Evolutionary conservation across 2,888 invertebrate genomes (phyloP).

Genomic region (Sicus ferrugineus): DNA sequence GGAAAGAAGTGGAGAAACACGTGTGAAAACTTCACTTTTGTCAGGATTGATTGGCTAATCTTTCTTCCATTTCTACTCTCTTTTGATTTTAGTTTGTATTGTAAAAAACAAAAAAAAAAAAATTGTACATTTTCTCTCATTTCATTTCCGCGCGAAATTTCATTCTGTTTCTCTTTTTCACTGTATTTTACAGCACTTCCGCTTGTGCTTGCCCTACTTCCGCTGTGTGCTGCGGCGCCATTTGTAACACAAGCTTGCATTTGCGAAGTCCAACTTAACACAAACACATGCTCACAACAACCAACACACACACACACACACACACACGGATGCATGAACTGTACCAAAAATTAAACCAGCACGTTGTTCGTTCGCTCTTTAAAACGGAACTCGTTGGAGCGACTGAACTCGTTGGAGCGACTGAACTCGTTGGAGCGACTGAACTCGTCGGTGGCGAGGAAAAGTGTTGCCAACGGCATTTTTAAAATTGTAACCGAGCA

Average conservation of each 20-base stretch:
- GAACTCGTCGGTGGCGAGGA: too few relatives aligned
- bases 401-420: too few relatives aligned
- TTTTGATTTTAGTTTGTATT: too few relatives aligned
- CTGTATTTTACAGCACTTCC: conserved; percentile 7
- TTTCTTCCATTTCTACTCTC: too few relatives aligned
- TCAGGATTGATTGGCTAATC: too few relatives aligned
- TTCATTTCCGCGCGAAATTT: not conserved
- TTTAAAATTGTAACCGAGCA: not conserved
- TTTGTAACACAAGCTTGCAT: not conserved
- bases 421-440: too few relatives aligned
- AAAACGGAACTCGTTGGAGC: too few relatives aligned
- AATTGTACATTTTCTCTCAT: too few relatives aligned
- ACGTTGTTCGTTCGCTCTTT: too few relatives aligned
- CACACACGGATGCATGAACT: not conserved
- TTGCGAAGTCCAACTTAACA: not conserved
- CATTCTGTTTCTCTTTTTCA: not conserved
- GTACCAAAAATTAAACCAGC: not conserved
- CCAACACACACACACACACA: not conserved
- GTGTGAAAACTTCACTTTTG: too few relatives aligned
- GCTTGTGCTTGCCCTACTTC: conserved; percentile 9
- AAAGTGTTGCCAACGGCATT: conserved; percentile 2
- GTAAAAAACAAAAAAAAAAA: too few relatives aligned
- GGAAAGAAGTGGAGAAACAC: too few relatives aligned
- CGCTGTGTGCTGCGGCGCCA: not conserved
- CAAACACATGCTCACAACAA: not conserved